phyloP scores from a whole-genome alignment of 2,888 invertebrate genomes.

The Drosophila mayaguana region DNA sequence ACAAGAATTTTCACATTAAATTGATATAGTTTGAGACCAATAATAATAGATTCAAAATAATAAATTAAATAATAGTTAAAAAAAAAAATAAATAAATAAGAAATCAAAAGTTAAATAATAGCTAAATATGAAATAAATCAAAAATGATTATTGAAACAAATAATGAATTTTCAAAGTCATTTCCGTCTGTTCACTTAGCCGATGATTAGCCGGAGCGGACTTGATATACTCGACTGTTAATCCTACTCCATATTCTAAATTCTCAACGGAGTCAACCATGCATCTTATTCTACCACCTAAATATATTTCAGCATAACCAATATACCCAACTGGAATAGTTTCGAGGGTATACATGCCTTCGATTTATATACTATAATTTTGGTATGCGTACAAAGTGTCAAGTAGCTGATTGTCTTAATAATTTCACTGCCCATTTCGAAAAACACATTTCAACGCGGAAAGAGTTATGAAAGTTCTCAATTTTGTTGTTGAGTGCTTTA shows the following conservation, averaged over 20 bases:
- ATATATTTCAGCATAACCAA: fast-evolving
- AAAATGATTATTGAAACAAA: no score
- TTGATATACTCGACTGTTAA: not conserved
- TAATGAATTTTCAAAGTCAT: no score
- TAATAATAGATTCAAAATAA: no score
- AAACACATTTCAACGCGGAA: constrained; percentile 4
- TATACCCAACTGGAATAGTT: not conserved
- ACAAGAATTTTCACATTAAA: no score
- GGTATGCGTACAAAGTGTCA: constrained; percentile 55
- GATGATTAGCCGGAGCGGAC: no score
- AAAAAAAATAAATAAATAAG: no score
- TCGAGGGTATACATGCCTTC: constrained; percentile 24
- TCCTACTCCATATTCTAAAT: not conserved
- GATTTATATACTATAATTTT: constrained; percentile 33
- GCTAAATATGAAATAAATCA: no score
- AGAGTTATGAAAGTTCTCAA: not conserved
- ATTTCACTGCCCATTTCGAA: constrained; percentile 18
- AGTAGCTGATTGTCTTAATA: constrained; percentile 36
- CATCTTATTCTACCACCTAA: not conserved
- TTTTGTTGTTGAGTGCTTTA: not conserved
- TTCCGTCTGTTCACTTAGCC: no score
- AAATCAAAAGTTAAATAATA: no score
- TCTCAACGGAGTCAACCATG: not conserved
- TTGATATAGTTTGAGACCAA: no score
- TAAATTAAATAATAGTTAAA: no score